Evolutionary conservation across 2,113 vertebrate species (phyloP), one percentile per base, ranked within the genome.

Genomic region (Hipposideros armiger): DNA sequence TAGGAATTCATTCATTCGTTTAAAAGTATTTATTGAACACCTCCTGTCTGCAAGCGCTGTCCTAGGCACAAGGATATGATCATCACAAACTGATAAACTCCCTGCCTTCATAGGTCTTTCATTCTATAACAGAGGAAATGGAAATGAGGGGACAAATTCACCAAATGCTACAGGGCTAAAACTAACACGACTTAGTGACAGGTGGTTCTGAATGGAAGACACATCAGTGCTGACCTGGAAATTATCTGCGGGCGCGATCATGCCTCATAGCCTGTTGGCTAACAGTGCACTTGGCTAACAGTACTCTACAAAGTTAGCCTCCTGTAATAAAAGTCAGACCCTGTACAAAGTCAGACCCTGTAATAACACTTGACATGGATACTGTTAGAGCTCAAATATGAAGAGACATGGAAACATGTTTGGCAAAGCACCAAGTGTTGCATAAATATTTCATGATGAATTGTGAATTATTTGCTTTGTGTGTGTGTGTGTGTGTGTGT

Each of bases 11-110:
- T 52, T 58, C 17, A 45, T 54, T 95, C 70, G 19, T 62, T 95
- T 96, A 22, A 85, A 74, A 58, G 11, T 82, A 58, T 90, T 92
- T 88, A 60, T 20, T 95, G n/a, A 93, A 20, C 19, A 85, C 7
- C 28, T 72, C 15, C 36, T 70, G 11, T 78, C 8, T 70, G 11
- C 80, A 81, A 10, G 9, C 22, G 66, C 42, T 56, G 26, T 80
- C 80, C 17, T 64, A 58, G 5, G 7, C 54, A 26, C 10, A 22
- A 80, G 67, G 82, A 40, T 67, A 40, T 73, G 28, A 22, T 32
- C 52, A 20, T 66, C 42, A 62, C 40, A 83, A 50, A 58, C 36
- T 73, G 30, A 52, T n/a, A 69, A 72, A 76, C 32, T 76, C 45
- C 58, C 5, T 10, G 1, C 4, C 15, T 74, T 69, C n/a, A 3